These are phyloP conservation scores for Drosophila setosimentum DNA, from an alignment of 2,888 invertebrate genomes.

Conservation along the genomic window DNA sequence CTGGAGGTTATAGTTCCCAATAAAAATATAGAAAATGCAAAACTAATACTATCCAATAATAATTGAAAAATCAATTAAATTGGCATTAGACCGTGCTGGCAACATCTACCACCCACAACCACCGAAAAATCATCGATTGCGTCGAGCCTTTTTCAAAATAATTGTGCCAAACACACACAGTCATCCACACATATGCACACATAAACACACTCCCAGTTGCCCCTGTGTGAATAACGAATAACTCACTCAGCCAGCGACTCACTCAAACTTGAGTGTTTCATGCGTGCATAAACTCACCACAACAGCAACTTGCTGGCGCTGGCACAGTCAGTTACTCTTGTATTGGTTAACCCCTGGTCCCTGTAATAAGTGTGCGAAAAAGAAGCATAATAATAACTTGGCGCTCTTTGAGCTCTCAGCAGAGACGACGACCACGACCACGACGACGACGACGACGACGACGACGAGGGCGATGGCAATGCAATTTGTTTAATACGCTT, in stretches of 20 bases:
- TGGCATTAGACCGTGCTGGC: slow-evolving; percentile 48
- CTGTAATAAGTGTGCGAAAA: slow-evolving; percentile 12
- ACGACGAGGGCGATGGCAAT: slow-evolving; percentile 19
- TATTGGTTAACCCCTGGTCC: slow-evolving; percentile 52
- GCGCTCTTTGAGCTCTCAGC: slow-evolving; percentile 52
- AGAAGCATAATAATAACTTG: slow-evolving; percentile 21
- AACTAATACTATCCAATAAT: slow-evolving; percentile 2
- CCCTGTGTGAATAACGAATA: slow-evolving; percentile 39
- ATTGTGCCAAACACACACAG: slow-evolving; percentile 55
- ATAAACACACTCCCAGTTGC: slow-evolving; percentile 23
- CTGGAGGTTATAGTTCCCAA: slow-evolving; percentile 52
- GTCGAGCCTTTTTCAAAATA: slow-evolving; percentile 31
- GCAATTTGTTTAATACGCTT: slow-evolving; percentile 45
- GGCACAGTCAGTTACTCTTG: slow-evolving; percentile 41
- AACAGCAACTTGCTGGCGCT: slow-evolving; percentile 44
- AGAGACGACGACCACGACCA: background rate
- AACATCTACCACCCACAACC: slow-evolving; percentile 20
- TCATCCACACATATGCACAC: background rate
- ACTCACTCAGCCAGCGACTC: slow-evolving; percentile 49
- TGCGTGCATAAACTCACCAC: slow-evolving; percentile 63
- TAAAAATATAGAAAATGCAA: slow-evolving; percentile 1
- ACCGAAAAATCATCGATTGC: slow-evolving; percentile 45
- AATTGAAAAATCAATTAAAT: slow-evolving; percentile 61
- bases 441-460: background rate
- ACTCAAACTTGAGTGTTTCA: slow-evolving; percentile 48